These are phyloP conservation scores for Rhabdornis inornatus DNA, from an alignment of 2,113 vertebrate species.

Conservation along the genomic window DNA sequence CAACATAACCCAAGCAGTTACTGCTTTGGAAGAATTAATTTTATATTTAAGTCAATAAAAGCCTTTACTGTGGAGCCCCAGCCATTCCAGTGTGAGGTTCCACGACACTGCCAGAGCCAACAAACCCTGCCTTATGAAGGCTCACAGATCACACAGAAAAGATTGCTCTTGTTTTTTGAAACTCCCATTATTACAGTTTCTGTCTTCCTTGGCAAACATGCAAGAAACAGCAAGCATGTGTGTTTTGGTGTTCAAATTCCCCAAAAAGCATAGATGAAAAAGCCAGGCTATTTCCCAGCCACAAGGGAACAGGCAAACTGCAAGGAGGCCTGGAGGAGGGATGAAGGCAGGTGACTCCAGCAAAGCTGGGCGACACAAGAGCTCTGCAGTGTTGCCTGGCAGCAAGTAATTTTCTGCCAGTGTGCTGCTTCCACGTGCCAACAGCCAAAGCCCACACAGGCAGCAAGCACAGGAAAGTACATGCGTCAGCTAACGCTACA, in stretches of 20 bases:
- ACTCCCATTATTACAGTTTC: not conserved
- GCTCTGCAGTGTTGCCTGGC: conserved; percentile 58
- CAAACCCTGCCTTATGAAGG: not conserved
- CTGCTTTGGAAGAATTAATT: not conserved
- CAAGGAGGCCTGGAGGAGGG: not conserved
- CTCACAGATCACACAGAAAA: not conserved
- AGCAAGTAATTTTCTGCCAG: conserved; percentile 60
- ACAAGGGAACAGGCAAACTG: not conserved
- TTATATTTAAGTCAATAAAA: not conserved
- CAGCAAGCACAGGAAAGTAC: not conserved
- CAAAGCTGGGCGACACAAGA: conserved; percentile 8
- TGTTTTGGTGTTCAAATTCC: not conserved
- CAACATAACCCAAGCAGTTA: not conserved
- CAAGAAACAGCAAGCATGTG: not conserved
- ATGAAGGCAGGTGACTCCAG: conserved; percentile 48
- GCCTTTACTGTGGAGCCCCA: not conserved
- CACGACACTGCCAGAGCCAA: not conserved
- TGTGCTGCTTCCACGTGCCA: conserved; percentile 39
- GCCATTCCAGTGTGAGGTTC: not conserved
- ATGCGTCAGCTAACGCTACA: not conserved
- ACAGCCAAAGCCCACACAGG: conserved; percentile 43
- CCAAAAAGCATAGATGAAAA: not conserved
- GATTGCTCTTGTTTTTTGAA: not conserved
- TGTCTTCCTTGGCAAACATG: not conserved
- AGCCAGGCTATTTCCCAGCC: not conserved